A percentile compares a stretch with the other conserved stretches of the same genome.
phyloP scores from a whole-genome alignment of 2,888 invertebrate genomes.

The Emmelina monodactyla region DNA sequence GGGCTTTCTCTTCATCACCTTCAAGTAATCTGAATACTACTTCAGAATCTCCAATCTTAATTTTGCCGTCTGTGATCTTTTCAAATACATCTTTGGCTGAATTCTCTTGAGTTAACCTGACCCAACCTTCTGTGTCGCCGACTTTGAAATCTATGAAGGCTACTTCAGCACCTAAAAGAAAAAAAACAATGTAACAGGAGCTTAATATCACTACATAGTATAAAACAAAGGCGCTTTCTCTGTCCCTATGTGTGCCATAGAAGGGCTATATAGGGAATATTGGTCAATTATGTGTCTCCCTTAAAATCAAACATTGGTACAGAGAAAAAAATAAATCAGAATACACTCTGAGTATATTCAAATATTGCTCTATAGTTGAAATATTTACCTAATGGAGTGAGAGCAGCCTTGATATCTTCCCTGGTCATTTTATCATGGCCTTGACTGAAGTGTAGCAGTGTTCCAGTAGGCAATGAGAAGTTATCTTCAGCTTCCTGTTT shows the following conservation, averaged over 20 bases:
- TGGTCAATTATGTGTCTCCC: too few relatives aligned
- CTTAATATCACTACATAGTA: too few relatives aligned
- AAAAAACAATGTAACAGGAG: not conserved
- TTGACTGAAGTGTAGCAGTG: conserved; percentile 75
- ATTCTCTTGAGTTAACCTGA: conserved; percentile 75
- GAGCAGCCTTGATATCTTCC: conserved; percentile 77
- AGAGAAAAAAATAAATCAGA: too few relatives aligned
- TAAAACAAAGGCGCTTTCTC: too few relatives aligned
- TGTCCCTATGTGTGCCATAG: too few relatives aligned
- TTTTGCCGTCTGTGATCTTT: conserved; percentile 70
- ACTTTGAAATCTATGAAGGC: conserved; percentile 80
- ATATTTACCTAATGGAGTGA: conserved; percentile 58
- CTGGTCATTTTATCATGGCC: conserved; percentile 68
- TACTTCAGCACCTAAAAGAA: conserved; percentile 54
- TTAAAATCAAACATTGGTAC: too few relatives aligned
- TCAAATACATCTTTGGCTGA: conserved; percentile 70
- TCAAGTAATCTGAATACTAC: conserved; percentile 67
- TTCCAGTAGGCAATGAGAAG: conserved; percentile 73
- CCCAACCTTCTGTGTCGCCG: conserved; percentile 76
- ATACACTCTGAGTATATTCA: too few relatives aligned
- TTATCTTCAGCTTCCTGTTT: conserved; percentile 36
- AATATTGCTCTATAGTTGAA: too few relatives aligned
- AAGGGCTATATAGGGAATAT: too few relatives aligned
- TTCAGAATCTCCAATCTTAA: conserved; percentile 59
- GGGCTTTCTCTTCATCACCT: conserved; percentile 76